Evolutionary conservation across 2,113 vertebrate species (phyloP), one percentile per base, ranked within the genome.

Genomic region (Cyanistes caeruleus): DNA sequence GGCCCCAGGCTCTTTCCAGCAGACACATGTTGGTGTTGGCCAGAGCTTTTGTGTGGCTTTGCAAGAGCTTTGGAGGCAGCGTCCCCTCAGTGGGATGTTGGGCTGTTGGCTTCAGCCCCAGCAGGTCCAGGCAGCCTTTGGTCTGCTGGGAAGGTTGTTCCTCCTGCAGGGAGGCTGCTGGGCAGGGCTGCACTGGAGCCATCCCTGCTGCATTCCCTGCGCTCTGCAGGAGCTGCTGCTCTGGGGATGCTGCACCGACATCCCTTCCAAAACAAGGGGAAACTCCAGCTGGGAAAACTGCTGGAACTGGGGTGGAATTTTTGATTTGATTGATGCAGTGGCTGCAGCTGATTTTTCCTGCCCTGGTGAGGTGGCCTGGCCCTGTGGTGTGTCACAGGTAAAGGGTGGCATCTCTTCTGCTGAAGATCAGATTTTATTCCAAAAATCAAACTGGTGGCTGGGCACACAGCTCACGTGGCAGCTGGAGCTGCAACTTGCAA

Each of bases 131-230:
- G 56, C 2, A 1, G 17, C 30, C 48, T 44, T 22, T 18, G 1
- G 10, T 27, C 27, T 55, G 55, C 1, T 11, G 4, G 86, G 43
- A 41, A 1, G 1, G 0, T 11, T 2, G 1, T 13, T 79, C 28
- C 51, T 60, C 20, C 49, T 27, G 41, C 49, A 17, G 37, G 41
- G 37, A n/a, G n/a, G 56, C 81, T 43, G 84, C 84, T 15, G 76
- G 5, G 9, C 37, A 17, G 20, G 63, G 53, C 78, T 5, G 39
- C 10, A 31, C 6, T 20, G 55, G 64, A 56, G 65, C 23, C 15
- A 0, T 3, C 35, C 21, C 35, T 41, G 46, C 77, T 49, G 15
- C 30, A 4, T 15, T 18, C n/a, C 22, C 30, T 7, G 76, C 15
- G 30, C 25, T 33, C 56, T 75, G 88, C 31, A 14, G 31, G 23